Conservation (phyloP, 2,888 invertebrate species). For the Emmelina monodactyla region DNA sequence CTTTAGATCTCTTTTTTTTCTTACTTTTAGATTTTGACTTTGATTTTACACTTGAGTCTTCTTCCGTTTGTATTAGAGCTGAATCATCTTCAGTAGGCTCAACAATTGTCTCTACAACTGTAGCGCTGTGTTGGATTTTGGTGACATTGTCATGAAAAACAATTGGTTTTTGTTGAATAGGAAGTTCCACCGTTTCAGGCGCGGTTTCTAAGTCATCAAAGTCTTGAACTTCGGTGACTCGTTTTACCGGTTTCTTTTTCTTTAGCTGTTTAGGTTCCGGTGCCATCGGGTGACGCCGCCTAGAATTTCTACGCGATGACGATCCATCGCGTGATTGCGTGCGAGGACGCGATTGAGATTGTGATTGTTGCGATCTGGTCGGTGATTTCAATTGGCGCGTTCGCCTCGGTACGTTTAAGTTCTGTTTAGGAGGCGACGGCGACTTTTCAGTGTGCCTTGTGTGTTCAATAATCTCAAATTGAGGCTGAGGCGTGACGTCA, state of each 20-base stretch:
- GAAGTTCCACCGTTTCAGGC: constrained; percentile 17
- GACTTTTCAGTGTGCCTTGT: constrained; percentile 28
- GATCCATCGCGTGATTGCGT: neutral
- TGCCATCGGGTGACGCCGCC: neutral
- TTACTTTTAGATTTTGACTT: constrained; percentile 51
- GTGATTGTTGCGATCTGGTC: no score
- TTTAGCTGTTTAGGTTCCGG: constrained; percentile 20
- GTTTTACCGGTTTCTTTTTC: constrained; percentile 44
- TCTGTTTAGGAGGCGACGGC: neutral
- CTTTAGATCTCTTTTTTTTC: constrained; percentile 29
- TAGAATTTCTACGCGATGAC: no score
- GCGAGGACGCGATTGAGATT: no score
- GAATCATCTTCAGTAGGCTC: constrained; percentile 22
- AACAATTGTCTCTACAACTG: constrained; percentile 30
- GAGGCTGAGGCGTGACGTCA: neutral
- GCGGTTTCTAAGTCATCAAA: constrained; percentile 36
- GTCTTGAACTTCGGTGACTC: constrained; percentile 48
- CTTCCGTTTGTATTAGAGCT: constrained; percentile 16
- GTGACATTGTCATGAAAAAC: no score
- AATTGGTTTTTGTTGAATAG: constrained; percentile 12
- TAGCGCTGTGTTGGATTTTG: constrained; percentile 36
- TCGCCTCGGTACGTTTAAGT: neutral
- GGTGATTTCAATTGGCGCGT: no score
- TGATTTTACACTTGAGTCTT: constrained; percentile 30
- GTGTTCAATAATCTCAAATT: constrained; percentile 38